Percentiles rank a stretch among this genome's conserved stretches.
These are phyloP conservation scores for Paraplagusia blochii DNA, from an alignment of 2,113 vertebrate genomes.

Conservation along the genomic window DNA sequence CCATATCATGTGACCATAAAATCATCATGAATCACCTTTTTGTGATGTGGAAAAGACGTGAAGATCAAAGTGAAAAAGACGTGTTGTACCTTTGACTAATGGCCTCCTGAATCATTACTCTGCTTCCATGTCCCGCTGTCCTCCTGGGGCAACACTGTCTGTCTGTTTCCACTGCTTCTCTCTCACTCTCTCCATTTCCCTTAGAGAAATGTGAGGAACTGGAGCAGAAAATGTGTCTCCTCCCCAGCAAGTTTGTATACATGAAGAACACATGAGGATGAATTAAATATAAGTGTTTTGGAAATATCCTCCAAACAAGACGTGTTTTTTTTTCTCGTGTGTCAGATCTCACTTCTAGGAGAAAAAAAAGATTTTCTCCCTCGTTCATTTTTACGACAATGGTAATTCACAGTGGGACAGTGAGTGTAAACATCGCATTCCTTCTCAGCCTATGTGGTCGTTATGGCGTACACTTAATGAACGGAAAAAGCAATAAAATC, in stretches of 20 bases:
- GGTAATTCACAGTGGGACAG: conserved; percentile 51
- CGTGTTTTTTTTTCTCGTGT: too few species aligned
- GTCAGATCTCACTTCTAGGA: conserved; percentile 9
- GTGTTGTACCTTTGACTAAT: neutral
- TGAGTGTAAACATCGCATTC: conserved; percentile 62
- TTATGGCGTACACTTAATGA: conserved; percentile 50
- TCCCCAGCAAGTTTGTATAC: conserved; percentile 4
- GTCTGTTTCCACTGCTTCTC: neutral
- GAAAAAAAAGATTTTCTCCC: conserved; percentile 7
- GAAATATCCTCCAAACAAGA: too few species aligned
- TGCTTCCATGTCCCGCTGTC: neutral
- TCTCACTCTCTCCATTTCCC: conserved; percentile 10
- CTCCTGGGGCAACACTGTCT: neutral
- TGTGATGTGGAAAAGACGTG: neutral
- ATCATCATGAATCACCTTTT: neutral
- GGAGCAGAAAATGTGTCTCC: conserved; percentile 43
- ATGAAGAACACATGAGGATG: conserved; percentile 2
- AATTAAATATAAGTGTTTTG: conserved; percentile 39
- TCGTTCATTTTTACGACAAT: conserved; percentile 43
- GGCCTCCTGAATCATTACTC: too few species aligned
- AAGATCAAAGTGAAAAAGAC: neutral
- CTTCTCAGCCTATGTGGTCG: conserved; percentile 39
- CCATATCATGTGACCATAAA: neutral
- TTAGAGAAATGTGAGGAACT: conserved; percentile 32
- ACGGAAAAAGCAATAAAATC: conserved; percentile 66